Conservation (phyloP, 1,140 invertebrate species). For the Linepithema humile region DNA sequence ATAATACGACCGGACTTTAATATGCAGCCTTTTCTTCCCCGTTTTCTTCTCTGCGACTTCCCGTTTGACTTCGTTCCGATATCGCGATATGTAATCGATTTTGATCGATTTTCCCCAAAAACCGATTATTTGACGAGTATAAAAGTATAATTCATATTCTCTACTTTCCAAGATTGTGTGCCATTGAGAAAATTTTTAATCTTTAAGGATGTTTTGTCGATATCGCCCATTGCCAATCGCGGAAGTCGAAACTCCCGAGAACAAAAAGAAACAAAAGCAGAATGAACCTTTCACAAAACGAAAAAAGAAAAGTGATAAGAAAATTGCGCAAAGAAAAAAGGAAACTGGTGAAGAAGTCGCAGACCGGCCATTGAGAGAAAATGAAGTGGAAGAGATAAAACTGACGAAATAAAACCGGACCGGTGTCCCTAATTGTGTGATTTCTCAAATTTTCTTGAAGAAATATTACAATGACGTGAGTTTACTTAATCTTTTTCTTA, state of each 20-base stretch:
- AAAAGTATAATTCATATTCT: neutral
- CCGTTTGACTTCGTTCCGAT: neutral
- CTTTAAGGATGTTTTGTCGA: conserved; percentile 11
- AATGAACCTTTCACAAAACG: neutral
- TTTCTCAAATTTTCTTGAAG: conserved; percentile 42
- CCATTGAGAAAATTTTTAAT: neutral
- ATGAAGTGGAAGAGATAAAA: conserved; percentile 52
- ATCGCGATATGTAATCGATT: neutral
- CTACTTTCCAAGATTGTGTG: conserved; percentile 1
- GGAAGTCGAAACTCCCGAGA: neutral
- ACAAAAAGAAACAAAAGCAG: conserved; percentile 1
- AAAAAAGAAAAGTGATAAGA: conserved; percentile 24
- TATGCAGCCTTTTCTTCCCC: conserved; percentile 22
- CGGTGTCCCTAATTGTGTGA: conserved; percentile 20
- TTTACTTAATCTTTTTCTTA: neutral
- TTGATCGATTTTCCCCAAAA: neutral
- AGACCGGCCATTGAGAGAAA: conserved; percentile 22
- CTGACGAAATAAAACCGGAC: conserved; percentile 31
- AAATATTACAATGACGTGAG: neutral
- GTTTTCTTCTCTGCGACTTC: neutral
- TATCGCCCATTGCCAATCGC: neutral
- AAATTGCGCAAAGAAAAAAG: conserved; percentile 16
- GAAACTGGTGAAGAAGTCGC: conserved; percentile 3
- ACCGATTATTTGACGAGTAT: conserved; percentile 4
- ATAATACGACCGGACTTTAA: conserved; percentile 38